Percentiles rank a stretch among this genome's conserved stretches.
Evolutionary conservation across 2,113 vertebrate species (phyloP).

Genomic region (Aegithalos caudatus): DNA sequence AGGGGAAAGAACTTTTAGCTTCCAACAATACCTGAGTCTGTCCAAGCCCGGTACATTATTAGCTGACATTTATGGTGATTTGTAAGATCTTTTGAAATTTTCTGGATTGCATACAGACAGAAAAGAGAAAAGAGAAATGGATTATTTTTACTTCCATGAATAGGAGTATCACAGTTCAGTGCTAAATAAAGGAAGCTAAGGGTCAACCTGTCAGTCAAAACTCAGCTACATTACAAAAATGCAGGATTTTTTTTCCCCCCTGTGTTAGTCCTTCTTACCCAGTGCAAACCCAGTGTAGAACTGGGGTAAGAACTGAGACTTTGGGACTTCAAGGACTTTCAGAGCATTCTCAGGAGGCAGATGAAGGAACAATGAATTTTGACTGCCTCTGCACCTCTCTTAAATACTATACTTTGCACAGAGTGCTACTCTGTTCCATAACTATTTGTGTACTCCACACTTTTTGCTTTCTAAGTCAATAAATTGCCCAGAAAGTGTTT

Average conservation of each 20-base stretch:
- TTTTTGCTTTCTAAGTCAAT: neutral
- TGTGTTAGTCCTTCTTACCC: neutral
- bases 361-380: neutral
- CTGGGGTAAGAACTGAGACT: neutral
- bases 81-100: slow-evolving; percentile 2
- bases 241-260: neutral
- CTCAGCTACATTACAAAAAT: slow-evolving; percentile 20
- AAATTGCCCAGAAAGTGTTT: neutral
- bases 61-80: neutral
- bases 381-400: neutral
- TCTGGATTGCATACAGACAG: neutral
- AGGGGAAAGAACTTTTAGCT: neutral
- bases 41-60: neutral
- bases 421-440: neutral
- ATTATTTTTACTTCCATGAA: slow-evolving; percentile 37
- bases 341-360: neutral
- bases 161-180: neutral
- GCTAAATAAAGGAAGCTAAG: slow-evolving; percentile 17
- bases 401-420: neutral
- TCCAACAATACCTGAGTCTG: neutral
- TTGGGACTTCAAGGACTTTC: neutral
- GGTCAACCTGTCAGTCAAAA: slow-evolving; percentile 34
- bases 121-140: neutral
- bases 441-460: neutral
- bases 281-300: neutral